phyloP scores from a whole-genome alignment of 2,113 vertebrate genomes.

The Psephotus haematonotus region DNA sequence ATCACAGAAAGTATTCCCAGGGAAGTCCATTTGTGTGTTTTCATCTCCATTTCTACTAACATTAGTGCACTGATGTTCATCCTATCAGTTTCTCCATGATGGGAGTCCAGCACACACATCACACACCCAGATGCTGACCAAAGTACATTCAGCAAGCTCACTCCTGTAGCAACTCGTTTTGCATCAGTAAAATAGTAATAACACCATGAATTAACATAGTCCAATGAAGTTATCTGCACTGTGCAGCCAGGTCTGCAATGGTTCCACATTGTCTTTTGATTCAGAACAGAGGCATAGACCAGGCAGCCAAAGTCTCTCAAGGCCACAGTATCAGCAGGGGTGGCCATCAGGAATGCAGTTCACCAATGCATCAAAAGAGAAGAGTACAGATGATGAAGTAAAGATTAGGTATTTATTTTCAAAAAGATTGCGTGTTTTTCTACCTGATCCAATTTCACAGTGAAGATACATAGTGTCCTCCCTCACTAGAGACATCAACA shows the following conservation, averaged over 20 bases:
- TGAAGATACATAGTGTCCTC: slow-evolving; percentile 11
- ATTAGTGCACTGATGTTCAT: background rate
- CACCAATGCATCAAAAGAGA: background rate
- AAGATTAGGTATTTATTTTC: background rate
- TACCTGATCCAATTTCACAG: slow-evolving; percentile 27
- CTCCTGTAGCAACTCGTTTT: background rate
- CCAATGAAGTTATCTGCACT: background rate
- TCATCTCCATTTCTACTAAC: background rate
- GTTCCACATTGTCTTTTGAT: background rate
- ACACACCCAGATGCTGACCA: background rate
- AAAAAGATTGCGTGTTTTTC: slow-evolving; percentile 1
- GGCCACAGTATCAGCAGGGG: background rate
- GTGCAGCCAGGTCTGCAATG: background rate
- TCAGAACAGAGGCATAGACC: background rate
- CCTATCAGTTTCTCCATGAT: background rate
- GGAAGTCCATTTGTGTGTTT: background rate
- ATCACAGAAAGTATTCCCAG: background rate
- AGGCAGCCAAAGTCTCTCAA: background rate
- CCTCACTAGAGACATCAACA: background rate
- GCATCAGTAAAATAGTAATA: background rate
- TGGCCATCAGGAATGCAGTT: background rate
- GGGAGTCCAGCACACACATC: background rate
- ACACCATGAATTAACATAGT: background rate
- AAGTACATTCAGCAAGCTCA: background rate
- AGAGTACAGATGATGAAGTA: background rate